phyloP scores from a whole-genome alignment of 2,113 vertebrate species.

The Corythoichthys intestinalis region DNA sequence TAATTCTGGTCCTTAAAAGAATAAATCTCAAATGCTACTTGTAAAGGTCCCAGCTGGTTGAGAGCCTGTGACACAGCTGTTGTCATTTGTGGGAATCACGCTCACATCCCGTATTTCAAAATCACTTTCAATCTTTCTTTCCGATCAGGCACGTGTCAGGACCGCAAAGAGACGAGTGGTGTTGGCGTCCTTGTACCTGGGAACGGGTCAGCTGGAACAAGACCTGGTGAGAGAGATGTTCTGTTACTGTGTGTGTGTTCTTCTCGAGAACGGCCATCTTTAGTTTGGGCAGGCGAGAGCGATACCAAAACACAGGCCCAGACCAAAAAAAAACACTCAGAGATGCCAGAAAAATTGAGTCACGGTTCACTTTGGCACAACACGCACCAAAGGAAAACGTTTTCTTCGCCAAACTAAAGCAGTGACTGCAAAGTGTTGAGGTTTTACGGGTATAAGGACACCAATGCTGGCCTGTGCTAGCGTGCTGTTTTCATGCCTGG shows the following conservation, averaged over 20 bases:
- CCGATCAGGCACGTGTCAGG: conserved; percentile 80
- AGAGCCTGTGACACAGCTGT: background rate
- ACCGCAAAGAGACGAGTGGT: conserved; percentile 85
- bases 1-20: background rate
- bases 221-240: conserved; percentile 79
- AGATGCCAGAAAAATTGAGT: conserved; percentile 55
- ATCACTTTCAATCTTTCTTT: conserved; percentile 8
- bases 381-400: conserved; percentile 29
- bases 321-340: conserved; percentile 34
- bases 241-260: background rate
- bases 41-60: background rate
- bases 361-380: conserved; percentile 28
- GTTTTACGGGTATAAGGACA: conserved; percentile 50
- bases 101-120: background rate
- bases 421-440: conserved; percentile 43
- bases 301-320: background rate
- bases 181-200: conserved; percentile 93
- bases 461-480: conserved; percentile 42
- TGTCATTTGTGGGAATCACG: conserved; percentile 4
- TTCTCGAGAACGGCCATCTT: background rate
- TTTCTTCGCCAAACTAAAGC: conserved; percentile 33
- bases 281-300: conserved; percentile 47
- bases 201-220: conserved; percentile 88
- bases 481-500: conserved; percentile 51
- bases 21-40: background rate